These are phyloP conservation scores for Erpetoichthys calabaricus DNA, from an alignment of 2,797 vertebrate genomes.

Conservation along the genomic window DNA sequence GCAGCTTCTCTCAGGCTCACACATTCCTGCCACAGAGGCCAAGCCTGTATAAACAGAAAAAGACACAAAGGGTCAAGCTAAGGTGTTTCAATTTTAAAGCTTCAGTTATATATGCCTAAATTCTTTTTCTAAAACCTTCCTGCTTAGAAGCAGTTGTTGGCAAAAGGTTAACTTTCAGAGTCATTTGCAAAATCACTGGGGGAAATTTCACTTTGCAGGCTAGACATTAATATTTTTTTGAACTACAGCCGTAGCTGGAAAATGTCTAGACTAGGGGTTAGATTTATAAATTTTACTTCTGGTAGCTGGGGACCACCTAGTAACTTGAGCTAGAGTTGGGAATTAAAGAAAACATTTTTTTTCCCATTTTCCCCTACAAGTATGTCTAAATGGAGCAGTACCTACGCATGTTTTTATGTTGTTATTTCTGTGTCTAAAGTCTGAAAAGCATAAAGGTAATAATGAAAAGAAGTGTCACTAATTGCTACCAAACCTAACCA, in stretches of 20 bases:
- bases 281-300: slow-evolving; percentile 86
- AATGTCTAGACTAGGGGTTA: slow-evolving; percentile 80
- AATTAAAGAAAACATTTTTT: slow-evolving; percentile 67
- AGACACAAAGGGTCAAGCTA: slow-evolving; percentile 73
- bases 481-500: too few relatives aligned
- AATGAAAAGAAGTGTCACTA: too few relatives aligned
- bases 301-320: slow-evolving; percentile 81
- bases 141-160: slow-evolving; percentile 57
- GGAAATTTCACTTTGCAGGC: slow-evolving; percentile 64
- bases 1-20: slow-evolving; percentile 95
- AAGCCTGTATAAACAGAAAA: slow-evolving; percentile 76
- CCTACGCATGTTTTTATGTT: too few relatives aligned
- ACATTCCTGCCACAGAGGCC: slow-evolving; percentile 98
- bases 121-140: slow-evolving; percentile 59
- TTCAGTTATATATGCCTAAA: slow-evolving; percentile 55
- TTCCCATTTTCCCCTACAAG: neutral
- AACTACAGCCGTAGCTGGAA: slow-evolving; percentile 69
- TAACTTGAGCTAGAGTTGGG: slow-evolving; percentile 68
- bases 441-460: too few relatives aligned
- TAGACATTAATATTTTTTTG: slow-evolving; percentile 71
- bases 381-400: too few relatives aligned
- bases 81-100: slow-evolving; percentile 61
- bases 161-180: slow-evolving; percentile 66
- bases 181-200: slow-evolving; percentile 61
- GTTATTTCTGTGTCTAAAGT: too few relatives aligned